Base-by-base conservation (phyloP, 2,888 invertebrate genomes). In the Ectemnius lituratus region DNA sequence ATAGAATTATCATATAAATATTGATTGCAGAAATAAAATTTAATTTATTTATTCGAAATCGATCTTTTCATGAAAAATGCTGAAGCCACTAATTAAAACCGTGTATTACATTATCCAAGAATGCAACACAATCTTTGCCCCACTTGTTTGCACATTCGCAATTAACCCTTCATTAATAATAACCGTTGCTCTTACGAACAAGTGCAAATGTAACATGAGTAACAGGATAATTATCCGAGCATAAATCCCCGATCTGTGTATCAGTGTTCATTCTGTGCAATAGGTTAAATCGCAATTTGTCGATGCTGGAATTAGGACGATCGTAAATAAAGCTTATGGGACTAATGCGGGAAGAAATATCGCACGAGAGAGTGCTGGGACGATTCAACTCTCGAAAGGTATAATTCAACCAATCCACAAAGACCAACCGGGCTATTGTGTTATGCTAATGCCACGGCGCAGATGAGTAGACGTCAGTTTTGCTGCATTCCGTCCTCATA, bases 201-300 rank as follows among this genome's bases (percentile, higher is more conserved):
- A 23, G 46, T 37, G 5, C 56, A 47, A 16, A 28, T 56, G 13
- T 16, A 37, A 52, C 52, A 57, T 18, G n/a, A 73, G 68, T 75
- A 68, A 65, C n/a, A 20, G 18, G 6, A 68, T 11, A 28, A 66
- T 75, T 62, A 69, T 62, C 67, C 58, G 16, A 56, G 20, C 13
- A 20, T 49, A 23, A 47, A 61, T 8, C 18, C 14, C 45, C 61
- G 45, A 11, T 58, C 18, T 14, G 37, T 28, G 49, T 56, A 20
- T 28, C 37, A 37, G 18, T 59, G 16, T 11, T 57, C 27, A 2
- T 2, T 56, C 8, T 56, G 16, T 14, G 28, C 63, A 49, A 67
- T 23, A 23, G 20, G 13, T 8, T 27, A 28, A 27, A 28, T 60
- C 16, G 60, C n/a, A 62, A 70, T 62, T 70, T 28, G 18, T 47